Base-by-base conservation (phyloP, 2,888 invertebrate species). In the Athalia circularis region DNA sequence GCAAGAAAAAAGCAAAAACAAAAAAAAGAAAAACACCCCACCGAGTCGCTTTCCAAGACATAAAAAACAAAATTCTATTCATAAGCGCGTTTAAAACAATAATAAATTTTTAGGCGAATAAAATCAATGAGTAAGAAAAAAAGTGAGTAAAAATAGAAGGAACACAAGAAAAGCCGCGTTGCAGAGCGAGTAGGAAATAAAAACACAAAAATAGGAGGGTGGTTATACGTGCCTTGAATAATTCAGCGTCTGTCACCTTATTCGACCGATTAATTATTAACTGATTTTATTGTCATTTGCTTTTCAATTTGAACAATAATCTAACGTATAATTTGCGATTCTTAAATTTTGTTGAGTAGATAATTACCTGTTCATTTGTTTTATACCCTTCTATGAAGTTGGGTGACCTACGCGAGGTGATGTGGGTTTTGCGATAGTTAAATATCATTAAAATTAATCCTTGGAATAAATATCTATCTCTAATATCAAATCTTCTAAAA, bases 161-260 rank as follows among this genome's bases (percentile, higher is more conserved):
- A 9, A 65, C 45, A 47, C 5, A 8, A 65, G 5, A 68, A 15
- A 15, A 50, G 43, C 43, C 11, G 29, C 15, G 54, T 29, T 54
- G 29, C 11, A 52, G 52, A n/a, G 52, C 54, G 50, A 52, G 52
- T 43, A 52, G 50, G 54, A 54, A 68, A 52, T 68, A 15, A 68
- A 43, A 68, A 67, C 67, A 52, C 52, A 15, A 67, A 67, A 52
- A 67, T 15, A 67, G 67, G n/a, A n/a, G n/a, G n/a, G n/a, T n/a
- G n/a, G n/a, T n/a, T n/a, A n/a, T n/a, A n/a, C n/a, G n/a, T n/a
- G n/a, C n/a, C n/a, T n/a, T n/a, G n/a, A n/a, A n/a, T n/a, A n/a
- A n/a, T n/a, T n/a, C n/a, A n/a, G n/a, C n/a, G n/a, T n/a, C n/a
- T 15, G 67, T 11, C 29, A 52, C 15, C 52, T 52, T 67, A 67